Evolutionary conservation across 2,797 vertebrate species (phyloP).

Genomic region (Helarctos malayanus): DNA sequence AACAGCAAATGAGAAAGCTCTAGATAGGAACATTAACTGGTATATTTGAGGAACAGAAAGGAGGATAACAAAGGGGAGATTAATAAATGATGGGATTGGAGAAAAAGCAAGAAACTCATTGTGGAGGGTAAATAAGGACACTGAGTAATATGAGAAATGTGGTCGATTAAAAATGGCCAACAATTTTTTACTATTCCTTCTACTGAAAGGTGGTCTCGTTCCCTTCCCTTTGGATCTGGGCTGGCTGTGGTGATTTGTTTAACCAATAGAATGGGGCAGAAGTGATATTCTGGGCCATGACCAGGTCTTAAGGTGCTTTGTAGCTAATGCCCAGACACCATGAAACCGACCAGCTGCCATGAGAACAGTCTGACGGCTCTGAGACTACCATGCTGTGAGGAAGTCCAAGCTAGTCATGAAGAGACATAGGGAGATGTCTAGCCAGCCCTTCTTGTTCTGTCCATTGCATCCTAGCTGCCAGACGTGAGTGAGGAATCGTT

Average conservation of each 20-base stretch:
- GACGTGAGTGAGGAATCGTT: neutral
- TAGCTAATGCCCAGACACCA: neutral
- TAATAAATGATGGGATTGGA: neutral
- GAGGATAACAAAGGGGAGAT: neutral
- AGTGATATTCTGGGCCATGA: neutral
- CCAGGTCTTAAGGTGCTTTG: neutral
- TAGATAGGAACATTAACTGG: neutral
- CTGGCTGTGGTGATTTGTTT: neutral
- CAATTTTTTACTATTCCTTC: neutral
- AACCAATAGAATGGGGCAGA: neutral
- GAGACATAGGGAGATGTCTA: neutral
- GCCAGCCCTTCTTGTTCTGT: neutral
- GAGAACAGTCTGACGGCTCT: neutral
- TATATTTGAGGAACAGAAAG: neutral
- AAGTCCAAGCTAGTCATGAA: neutral
- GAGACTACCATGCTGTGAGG: neutral
- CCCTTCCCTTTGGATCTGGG: neutral
- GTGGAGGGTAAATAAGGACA: neutral
- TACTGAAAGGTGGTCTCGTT: neutral
- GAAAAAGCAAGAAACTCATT: neutral
- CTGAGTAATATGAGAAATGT: neutral
- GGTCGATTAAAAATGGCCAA: slow-evolving; percentile 8
- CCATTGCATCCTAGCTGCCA: neutral
- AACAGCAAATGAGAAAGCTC: neutral
- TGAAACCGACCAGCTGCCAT: neutral